phyloP scores from a whole-genome alignment of 2,888 invertebrate genomes.

The Ectemnius continuus region DNA sequence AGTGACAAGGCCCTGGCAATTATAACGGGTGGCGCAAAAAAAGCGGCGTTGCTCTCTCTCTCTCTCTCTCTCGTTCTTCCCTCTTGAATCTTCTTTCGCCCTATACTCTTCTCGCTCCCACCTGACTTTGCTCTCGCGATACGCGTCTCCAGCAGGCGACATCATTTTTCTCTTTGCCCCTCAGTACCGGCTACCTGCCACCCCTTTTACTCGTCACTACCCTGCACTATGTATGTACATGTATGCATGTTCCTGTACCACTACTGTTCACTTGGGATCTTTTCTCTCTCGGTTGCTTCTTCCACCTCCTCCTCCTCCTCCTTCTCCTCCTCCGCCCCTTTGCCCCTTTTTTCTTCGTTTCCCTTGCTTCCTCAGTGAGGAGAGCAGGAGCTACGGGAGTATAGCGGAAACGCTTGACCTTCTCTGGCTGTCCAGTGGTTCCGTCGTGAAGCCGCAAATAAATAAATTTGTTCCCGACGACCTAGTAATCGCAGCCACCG shows the following conservation, averaged over 20 bases:
- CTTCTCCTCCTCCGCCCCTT: not conserved
- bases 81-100: constrained; percentile 31
- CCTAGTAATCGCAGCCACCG: constrained; percentile 5
- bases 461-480: constrained; percentile 6
- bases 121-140: not conserved
- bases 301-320: not conserved
- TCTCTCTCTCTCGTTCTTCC: constrained; percentile 7
- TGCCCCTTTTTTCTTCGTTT: not conserved
- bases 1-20: constrained; percentile 65
- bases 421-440: constrained; percentile 1
- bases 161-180: constrained; percentile 10
- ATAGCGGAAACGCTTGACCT: constrained; percentile 7
- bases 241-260: no score
- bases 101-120: constrained; percentile 23
- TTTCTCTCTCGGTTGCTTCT: not conserved
- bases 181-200: constrained; percentile 1
- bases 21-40: constrained; percentile 67
- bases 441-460: not conserved
- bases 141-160: not conserved
- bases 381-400: not conserved
- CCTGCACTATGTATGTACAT: no score
- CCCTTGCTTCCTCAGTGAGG: not conserved
- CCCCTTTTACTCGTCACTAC: not conserved
- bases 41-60: constrained; percentile 49
- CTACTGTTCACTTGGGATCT: not conserved